A percentile compares a stretch with the other conserved stretches of the same genome.
phyloP scores from a whole-genome alignment of 2,113 vertebrate species.

The Heteronetta atricapilla region DNA sequence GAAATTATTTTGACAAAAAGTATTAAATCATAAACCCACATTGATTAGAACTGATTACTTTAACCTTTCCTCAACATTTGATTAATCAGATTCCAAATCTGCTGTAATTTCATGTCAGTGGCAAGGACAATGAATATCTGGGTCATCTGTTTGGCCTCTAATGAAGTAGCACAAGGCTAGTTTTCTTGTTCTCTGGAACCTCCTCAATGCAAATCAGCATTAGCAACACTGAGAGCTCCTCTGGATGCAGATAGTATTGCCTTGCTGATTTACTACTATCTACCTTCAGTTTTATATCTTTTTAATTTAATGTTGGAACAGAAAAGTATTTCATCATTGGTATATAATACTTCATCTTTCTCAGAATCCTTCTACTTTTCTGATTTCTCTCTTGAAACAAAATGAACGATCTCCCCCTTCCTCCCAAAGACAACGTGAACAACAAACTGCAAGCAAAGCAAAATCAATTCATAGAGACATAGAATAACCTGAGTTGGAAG shows the following conservation, averaged over 20 bases:
- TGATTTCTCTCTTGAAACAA: not conserved
- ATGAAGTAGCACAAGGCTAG: not conserved
- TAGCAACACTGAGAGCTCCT: not conserved
- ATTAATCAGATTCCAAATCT: not conserved
- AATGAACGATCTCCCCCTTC: not conserved
- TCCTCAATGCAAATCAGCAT: not conserved
- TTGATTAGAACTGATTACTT: not conserved
- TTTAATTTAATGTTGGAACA: not conserved
- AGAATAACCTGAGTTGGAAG: too few relatives aligned
- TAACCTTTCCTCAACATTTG: not conserved
- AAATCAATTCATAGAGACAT: not conserved
- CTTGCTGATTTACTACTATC: not conserved
- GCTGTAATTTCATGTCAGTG: not conserved
- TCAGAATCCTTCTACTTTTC: not conserved
- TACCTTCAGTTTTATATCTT: not conserved
- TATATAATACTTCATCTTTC: not conserved
- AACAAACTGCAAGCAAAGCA: not conserved
- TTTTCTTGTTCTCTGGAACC: not conserved
- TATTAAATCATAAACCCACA: not conserved
- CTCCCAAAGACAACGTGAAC: not conserved
- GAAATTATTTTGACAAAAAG: not conserved
- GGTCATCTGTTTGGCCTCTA: not conserved
- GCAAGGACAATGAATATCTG: not conserved
- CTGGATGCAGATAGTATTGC: not conserved
- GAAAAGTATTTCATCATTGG: not conserved